phyloP scores from a whole-genome alignment of 2,888 invertebrate genomes.

The Endotricha flammealis region DNA sequence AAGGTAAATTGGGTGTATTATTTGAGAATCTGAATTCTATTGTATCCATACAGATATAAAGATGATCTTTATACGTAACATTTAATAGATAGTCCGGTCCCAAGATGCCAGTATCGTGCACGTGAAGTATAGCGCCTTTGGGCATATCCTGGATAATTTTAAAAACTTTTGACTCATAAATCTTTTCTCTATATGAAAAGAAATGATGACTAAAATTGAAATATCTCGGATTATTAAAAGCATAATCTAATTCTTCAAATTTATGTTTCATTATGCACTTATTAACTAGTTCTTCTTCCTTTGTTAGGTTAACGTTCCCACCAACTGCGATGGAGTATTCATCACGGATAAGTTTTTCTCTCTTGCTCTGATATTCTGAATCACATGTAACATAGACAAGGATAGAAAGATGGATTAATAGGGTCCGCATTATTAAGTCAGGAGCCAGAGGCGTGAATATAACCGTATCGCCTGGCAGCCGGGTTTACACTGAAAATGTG shows the following conservation, averaged over 20 bases:
- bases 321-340: slow-evolving; percentile 73
- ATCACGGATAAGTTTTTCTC: slow-evolving; percentile 61
- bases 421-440: slow-evolving; percentile 14
- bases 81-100: slow-evolving; percentile 80
- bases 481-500: slow-evolving; percentile 18
- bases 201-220: slow-evolving; percentile 83
- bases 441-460: neutral
- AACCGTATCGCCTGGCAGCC: slow-evolving; percentile 11
- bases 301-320: slow-evolving; percentile 62
- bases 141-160: slow-evolving; percentile 83
- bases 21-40: slow-evolving; percentile 44
- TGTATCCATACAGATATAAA: slow-evolving; percentile 72
- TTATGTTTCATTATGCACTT: slow-evolving; percentile 79
- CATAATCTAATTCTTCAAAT: slow-evolving; percentile 70
- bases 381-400: slow-evolving; percentile 25
- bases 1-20: slow-evolving; percentile 30
- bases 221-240: slow-evolving; percentile 69
- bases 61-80: slow-evolving; percentile 79
- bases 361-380: slow-evolving; percentile 36
- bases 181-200: slow-evolving; percentile 77
- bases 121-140: slow-evolving; percentile 85
- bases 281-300: slow-evolving; percentile 74
- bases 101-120: slow-evolving; percentile 82
- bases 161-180: slow-evolving; percentile 81
- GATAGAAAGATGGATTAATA: slow-evolving; percentile 11